Evolutionary conservation across 2,888 invertebrate species (phyloP), one percentile per base, ranked within the genome.

Genomic region (Tiliacea citrago): DNA sequence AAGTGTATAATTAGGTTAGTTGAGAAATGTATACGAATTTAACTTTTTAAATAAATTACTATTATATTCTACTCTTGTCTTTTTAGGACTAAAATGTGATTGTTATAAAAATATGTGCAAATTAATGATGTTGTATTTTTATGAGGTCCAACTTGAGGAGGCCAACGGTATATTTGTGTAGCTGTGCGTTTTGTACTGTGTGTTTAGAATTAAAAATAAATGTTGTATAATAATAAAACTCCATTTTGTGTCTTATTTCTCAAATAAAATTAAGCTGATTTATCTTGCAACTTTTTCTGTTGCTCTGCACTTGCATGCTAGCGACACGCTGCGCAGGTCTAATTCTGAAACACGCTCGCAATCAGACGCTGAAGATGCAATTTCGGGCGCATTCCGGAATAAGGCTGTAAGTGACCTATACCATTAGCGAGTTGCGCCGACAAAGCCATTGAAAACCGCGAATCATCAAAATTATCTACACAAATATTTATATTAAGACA

Each of bases 131-230:
- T 35, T 18, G 53, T 47, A 10, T 24, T 18, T 55, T 29, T 6
- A 10, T 53, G 16, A 53, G n/a, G 16, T 51, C 21, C 21, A 42
- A 21, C 49, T 1, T 57, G 16, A 12, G 8, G 29, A 29, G 39
- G n/a, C 35, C 24, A 65, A 51, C 42, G 9, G 35, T 58, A n/a
- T 53, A 53, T n/a, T 39, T 72, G 57, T 24, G 61, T 76, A 63
- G 57, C 77, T 75, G 49, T 12, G 76, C 62, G 35, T 45, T 12
- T 21, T 24, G 4, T 53, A 35, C 10, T 35, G 21, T 78, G 60
- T 71, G 29, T 75, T 78, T 53, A 29, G 29, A 42, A 78, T 61
- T 42, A 16, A 55, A 79, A 74, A 65, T 74, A 73, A 74, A 80
- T 60, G 65, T 47, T n/a, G n/a, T n/a, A n/a, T n/a, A n/a, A n/a